Evolutionary conservation across 2,888 invertebrate species (phyloP).

Genomic region (Opisthograptis luteolata): DNA sequence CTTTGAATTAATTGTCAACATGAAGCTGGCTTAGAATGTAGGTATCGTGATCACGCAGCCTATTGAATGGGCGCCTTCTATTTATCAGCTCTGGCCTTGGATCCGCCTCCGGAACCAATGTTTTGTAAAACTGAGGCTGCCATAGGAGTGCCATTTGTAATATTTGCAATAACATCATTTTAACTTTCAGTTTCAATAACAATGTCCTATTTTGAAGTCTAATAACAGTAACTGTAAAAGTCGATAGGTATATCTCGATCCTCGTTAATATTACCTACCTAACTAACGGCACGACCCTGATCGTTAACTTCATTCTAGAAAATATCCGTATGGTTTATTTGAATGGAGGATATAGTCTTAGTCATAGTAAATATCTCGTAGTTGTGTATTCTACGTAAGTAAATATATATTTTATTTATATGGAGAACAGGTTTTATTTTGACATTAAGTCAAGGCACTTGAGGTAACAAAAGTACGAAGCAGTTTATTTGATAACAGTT

Average conservation of each 20-base stretch:
- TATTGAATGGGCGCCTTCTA: constrained; percentile 59
- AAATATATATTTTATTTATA: background rate
- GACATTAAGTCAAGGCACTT: background rate
- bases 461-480: background rate
- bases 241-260: background rate
- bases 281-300: background rate
- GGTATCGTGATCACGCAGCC: constrained; percentile 52
- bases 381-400: too few species aligned
- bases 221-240: too few species aligned
- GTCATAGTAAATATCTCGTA: too few species aligned
- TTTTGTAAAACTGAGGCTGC: constrained; percentile 53
- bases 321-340: background rate
- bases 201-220: background rate
- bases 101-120: constrained; percentile 66
- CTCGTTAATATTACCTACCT: background rate
- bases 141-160: constrained; percentile 57
- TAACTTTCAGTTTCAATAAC: constrained; percentile 9
- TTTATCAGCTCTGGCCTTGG: constrained; percentile 73
- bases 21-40: constrained; percentile 45
- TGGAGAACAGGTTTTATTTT: constrained; percentile 1
- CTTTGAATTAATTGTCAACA: constrained; percentile 59
- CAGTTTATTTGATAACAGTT: background rate
- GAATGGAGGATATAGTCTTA: background rate
- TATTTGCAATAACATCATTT: constrained; percentile 26
- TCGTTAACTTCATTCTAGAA: constrained; percentile 6